Evolutionary conservation across 2,888 invertebrate genomes (phyloP).

Genomic region (Drosophila sordidula): DNA sequence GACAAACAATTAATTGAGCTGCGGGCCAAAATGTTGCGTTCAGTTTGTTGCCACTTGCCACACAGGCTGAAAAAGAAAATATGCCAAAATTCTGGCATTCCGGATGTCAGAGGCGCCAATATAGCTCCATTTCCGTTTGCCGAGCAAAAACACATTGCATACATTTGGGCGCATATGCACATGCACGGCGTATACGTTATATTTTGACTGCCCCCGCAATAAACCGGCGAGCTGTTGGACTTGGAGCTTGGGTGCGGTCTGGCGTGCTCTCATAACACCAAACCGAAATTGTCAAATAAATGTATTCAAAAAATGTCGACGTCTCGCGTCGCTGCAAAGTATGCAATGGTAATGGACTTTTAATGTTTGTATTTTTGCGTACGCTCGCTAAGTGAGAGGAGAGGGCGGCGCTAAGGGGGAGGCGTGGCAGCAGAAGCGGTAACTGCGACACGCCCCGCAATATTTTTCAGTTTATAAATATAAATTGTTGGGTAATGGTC

Average conservation of each 20-base stretch:
- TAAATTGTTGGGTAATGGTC: slow-evolving; percentile 12
- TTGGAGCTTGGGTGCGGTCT: slow-evolving; percentile 16
- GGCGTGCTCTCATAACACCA: slow-evolving; percentile 29
- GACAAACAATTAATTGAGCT: slow-evolving; percentile 43
- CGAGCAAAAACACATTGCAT: slow-evolving; percentile 25
- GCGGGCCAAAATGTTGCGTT: slow-evolving; percentile 15
- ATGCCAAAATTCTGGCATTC: slow-evolving; percentile 13
- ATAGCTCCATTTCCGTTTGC: slow-evolving; percentile 41
- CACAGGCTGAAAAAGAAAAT: slow-evolving; percentile 9
- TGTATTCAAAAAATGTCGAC: slow-evolving; percentile 63
- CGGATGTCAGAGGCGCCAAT: slow-evolving; percentile 48
- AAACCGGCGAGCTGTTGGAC: slow-evolving; percentile 29
- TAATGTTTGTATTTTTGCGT: slow-evolving; percentile 67
- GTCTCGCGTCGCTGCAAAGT: slow-evolving; percentile 45
- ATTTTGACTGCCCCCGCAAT: slow-evolving; percentile 43
- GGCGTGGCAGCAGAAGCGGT: background rate
- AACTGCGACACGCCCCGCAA: slow-evolving; percentile 14
- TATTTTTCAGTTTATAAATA: slow-evolving; percentile 40
- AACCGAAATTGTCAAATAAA: slow-evolving; percentile 68
- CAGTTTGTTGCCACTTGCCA: slow-evolving; percentile 12
- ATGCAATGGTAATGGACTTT: slow-evolving; percentile 74
- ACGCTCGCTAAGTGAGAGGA: slow-evolving; percentile 9
- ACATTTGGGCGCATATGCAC: slow-evolving; percentile 38
- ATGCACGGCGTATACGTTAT: slow-evolving; percentile 53
- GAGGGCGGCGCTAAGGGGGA: background rate